These are phyloP conservation scores for Canis aureus DNA, from an alignment of 2,113 vertebrate species.

Conservation along the genomic window DNA sequence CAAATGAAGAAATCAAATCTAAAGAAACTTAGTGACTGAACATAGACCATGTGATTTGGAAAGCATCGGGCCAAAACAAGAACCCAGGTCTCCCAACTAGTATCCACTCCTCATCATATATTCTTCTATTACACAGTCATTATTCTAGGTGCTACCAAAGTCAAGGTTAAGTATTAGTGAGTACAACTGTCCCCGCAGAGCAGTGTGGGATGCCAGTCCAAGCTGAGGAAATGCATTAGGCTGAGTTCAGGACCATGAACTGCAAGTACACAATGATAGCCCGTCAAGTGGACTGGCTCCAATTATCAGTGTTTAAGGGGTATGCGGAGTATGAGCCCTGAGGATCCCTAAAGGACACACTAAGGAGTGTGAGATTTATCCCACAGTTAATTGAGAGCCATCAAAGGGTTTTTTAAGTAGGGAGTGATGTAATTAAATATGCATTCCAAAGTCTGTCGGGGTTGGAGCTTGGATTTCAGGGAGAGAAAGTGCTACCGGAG, in stretches of 20 bases:
- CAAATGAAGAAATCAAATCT: background rate
- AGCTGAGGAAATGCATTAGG: background rate
- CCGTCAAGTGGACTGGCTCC: background rate
- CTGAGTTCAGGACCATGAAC: background rate
- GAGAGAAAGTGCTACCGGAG: too few relatives aligned
- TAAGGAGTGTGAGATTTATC: background rate
- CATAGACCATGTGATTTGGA: background rate
- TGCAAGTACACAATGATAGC: accelerated
- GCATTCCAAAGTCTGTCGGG: background rate
- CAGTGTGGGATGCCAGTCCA: background rate
- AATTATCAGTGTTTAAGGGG: accelerated
- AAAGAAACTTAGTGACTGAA: background rate
- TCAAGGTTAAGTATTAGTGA: background rate
- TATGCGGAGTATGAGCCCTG: background rate
- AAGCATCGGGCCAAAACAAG: background rate
- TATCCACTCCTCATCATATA: background rate
- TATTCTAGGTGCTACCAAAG: background rate
- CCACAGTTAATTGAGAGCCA: background rate
- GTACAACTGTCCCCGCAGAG: too few relatives aligned
- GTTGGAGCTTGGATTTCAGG: background rate
- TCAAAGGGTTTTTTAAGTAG: background rate
- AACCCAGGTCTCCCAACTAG: background rate
- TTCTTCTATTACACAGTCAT: background rate
- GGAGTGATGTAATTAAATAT: background rate
- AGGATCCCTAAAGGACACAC: background rate